Evolutionary conservation across 2,797 vertebrate genomes (phyloP).

Genomic region (Eospalax fontanierii): DNA sequence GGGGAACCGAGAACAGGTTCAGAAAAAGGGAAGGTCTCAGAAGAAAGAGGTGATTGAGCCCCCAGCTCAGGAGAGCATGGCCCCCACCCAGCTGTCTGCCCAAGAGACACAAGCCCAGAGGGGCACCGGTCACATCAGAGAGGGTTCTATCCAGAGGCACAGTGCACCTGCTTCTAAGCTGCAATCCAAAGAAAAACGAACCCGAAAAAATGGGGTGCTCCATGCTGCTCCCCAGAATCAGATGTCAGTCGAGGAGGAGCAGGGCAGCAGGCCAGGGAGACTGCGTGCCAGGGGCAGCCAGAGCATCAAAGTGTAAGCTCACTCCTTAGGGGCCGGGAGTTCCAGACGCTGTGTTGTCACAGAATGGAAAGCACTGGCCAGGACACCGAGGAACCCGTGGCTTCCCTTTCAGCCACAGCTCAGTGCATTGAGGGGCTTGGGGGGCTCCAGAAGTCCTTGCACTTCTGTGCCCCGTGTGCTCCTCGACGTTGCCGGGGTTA

Average conservation of each 20-base stretch:
- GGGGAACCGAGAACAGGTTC: not conserved
- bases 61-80: fast-evolving
- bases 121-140: not conserved
- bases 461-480: too few species aligned
- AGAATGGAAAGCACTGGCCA: not conserved
- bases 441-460: not conserved
- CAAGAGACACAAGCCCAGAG: not conserved
- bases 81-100: not conserved
- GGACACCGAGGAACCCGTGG: fast-evolving
- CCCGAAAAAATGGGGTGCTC: not conserved
- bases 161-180: not conserved
- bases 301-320: slow-evolving; percentile 60
- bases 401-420: not conserved
- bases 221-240: not conserved
- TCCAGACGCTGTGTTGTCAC: too few species aligned
- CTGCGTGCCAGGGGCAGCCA: slow-evolving; percentile 65
- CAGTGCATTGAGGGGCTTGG: not conserved
- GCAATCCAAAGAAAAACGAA: slow-evolving; percentile 39
- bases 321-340: not conserved
- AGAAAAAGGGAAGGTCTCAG: not conserved
- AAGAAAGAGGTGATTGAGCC: not conserved
- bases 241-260: not conserved
- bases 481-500: not conserved
- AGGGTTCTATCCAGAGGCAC: slow-evolving; percentile 16
- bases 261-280: not conserved